Conservation (phyloP, 2,888 invertebrate genomes). For the Chrysotoxum bicinctum region DNA sequence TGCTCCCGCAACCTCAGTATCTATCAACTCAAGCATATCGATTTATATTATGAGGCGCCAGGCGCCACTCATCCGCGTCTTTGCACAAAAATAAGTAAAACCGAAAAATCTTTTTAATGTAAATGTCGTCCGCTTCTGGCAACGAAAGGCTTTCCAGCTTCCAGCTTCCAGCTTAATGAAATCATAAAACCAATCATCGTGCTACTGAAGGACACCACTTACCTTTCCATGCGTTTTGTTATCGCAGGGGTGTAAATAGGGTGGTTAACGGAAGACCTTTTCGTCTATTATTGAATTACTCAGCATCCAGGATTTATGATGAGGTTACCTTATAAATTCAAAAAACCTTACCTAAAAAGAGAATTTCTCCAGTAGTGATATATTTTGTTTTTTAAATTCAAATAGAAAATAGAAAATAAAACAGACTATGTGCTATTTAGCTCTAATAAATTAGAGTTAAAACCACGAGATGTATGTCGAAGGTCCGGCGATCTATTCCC, state of each 20-base stretch:
- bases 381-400: neutral
- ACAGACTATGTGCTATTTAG: too few species aligned
- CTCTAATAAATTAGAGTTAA: too few species aligned
- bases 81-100: neutral
- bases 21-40: slow-evolving; percentile 57
- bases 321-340: slow-evolving; percentile 15
- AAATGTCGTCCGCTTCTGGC: slow-evolving; percentile 20
- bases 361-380: neutral
- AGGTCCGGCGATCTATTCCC: too few species aligned
- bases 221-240: slow-evolving; percentile 8
- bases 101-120: slow-evolving; percentile 33
- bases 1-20: slow-evolving; percentile 7
- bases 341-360: neutral
- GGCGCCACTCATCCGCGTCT: slow-evolving; percentile 60
- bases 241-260: slow-evolving; percentile 4
- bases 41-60: slow-evolving; percentile 59
- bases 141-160: slow-evolving; percentile 27
- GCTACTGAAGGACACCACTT: slow-evolving; percentile 37
- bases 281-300: slow-evolving; percentile 58
- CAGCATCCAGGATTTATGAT: slow-evolving; percentile 19
- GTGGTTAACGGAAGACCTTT: slow-evolving; percentile 31
- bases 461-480: too few species aligned
- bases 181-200: slow-evolving; percentile 65
- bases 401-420: neutral
- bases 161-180: slow-evolving; percentile 52